phyloP scores from a whole-genome alignment of 2,888 invertebrate species.

The Halocaridina rubra region DNA sequence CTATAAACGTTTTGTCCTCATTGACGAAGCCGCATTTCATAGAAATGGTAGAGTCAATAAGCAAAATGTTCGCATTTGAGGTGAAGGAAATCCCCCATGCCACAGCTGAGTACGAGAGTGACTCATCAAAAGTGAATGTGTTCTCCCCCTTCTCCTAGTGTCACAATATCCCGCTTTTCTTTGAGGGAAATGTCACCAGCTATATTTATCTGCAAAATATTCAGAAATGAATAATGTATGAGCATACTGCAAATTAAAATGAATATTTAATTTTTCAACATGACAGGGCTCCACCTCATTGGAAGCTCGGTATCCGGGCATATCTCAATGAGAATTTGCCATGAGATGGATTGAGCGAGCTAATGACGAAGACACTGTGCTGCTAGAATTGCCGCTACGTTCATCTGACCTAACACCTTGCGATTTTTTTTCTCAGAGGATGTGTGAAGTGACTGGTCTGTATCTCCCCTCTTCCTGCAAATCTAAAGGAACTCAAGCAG shows the following conservation, averaged over 20 bases:
- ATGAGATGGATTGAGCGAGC: not conserved
- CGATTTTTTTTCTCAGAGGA: not conserved
- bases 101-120: too few relatives aligned
- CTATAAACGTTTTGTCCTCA: not conserved
- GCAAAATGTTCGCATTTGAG: not conserved
- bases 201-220: too few relatives aligned
- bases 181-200: not conserved
- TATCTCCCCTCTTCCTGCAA: not conserved
- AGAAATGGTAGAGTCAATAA: too few relatives aligned
- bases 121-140: too few relatives aligned
- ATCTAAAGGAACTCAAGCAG: not conserved
- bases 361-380: too few relatives aligned
- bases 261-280: too few relatives aligned
- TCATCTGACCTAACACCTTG: not conserved
- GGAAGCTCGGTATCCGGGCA: not conserved
- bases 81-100: not conserved
- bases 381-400: too few relatives aligned
- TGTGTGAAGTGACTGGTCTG: too few relatives aligned
- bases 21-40: too few relatives aligned
- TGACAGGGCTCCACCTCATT: too few relatives aligned
- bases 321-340: not conserved
- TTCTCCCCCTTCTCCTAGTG: not conserved
- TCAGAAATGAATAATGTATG: too few relatives aligned
- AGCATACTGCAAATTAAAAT: too few relatives aligned
- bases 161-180: not conserved